These are phyloP conservation scores for Amyelois transitella DNA, from an alignment of 1,140 invertebrate genomes.

Conservation along the genomic window DNA sequence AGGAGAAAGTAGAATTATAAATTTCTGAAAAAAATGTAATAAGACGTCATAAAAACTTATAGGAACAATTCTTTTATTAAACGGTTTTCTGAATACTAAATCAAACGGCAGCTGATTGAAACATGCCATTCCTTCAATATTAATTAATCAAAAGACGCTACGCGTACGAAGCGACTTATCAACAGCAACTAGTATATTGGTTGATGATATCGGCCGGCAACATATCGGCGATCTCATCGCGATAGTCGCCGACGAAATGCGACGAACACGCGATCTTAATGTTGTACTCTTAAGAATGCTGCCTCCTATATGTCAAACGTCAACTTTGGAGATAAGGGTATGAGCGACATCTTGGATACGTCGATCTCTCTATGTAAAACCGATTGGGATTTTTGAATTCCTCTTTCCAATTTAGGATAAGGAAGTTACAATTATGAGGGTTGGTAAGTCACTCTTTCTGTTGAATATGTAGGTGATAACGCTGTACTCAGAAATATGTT, in stretches of 20 bases:
- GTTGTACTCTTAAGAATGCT: slow-evolving; percentile 31
- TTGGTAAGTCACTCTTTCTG: too few species aligned
- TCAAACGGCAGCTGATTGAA: neutral
- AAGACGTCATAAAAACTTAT: too few species aligned
- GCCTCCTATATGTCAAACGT: slow-evolving; percentile 35
- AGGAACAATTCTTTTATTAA: too few species aligned
- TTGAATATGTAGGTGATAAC: too few species aligned
- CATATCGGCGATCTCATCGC: slow-evolving; percentile 40
- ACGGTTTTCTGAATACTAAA: neutral
- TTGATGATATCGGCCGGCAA: slow-evolving; percentile 29
- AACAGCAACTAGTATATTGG: neutral
- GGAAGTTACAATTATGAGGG: too few species aligned
- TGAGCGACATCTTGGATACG: slow-evolving; percentile 2
- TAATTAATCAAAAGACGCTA: neutral
- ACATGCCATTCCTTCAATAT: neutral
- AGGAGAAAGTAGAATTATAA: too few species aligned
- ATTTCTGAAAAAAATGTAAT: too few species aligned
- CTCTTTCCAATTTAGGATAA: too few species aligned
- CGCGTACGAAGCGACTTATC: neutral
- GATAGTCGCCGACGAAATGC: slow-evolving; percentile 27
- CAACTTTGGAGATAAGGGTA: slow-evolving; percentile 28
- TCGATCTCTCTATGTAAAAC: neutral
- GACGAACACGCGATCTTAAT: slow-evolving; percentile 33
- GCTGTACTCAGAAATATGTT: too few species aligned
- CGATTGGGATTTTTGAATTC: neutral